phyloP scores from a whole-genome alignment of 2,888 invertebrate genomes.

The Adelphocoris suturalis region DNA sequence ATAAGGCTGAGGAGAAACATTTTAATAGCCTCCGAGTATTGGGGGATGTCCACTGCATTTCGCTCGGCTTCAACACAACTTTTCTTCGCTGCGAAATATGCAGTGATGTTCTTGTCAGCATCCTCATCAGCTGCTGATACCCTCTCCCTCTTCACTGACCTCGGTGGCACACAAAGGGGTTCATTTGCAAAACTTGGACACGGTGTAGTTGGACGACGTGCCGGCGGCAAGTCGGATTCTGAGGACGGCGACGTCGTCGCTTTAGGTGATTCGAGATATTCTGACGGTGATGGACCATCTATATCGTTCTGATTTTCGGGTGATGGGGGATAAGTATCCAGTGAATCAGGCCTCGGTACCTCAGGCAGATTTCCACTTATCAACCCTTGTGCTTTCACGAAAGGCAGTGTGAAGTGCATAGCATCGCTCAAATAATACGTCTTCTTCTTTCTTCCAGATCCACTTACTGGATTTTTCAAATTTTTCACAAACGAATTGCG shows the following conservation, averaged over 20 bases:
- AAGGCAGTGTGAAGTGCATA: too few relatives aligned
- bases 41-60: slow-evolving; percentile 3
- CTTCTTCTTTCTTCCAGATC: too few relatives aligned
- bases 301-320: slow-evolving; percentile 25
- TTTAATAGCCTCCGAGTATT: slow-evolving; percentile 9
- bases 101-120: slow-evolving; percentile 15
- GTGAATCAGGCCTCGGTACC: slow-evolving; percentile 30
- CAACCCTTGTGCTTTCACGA: too few relatives aligned
- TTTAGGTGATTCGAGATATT: not conserved
- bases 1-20: slow-evolving; percentile 22
- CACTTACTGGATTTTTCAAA: too few relatives aligned
- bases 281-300: slow-evolving; percentile 3
- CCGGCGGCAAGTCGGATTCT: too few relatives aligned
- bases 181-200: not conserved
- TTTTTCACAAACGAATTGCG: too few relatives aligned
- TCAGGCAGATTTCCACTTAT: slow-evolving; percentile 31
- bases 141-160: slow-evolving; percentile 30
- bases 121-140: not conserved
- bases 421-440: too few relatives aligned
- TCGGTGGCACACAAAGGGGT: not conserved
- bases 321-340: slow-evolving; percentile 27
- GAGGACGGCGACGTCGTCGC: slow-evolving; percentile 21
- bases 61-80: slow-evolving; percentile 1
- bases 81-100: slow-evolving; percentile 26
- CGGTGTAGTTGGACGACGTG: not conserved